Percentiles rank a stretch among this genome's conserved stretches.
phyloP scores from a whole-genome alignment of 2,113 vertebrate genomes.

The Myotis brandtii region DNA sequence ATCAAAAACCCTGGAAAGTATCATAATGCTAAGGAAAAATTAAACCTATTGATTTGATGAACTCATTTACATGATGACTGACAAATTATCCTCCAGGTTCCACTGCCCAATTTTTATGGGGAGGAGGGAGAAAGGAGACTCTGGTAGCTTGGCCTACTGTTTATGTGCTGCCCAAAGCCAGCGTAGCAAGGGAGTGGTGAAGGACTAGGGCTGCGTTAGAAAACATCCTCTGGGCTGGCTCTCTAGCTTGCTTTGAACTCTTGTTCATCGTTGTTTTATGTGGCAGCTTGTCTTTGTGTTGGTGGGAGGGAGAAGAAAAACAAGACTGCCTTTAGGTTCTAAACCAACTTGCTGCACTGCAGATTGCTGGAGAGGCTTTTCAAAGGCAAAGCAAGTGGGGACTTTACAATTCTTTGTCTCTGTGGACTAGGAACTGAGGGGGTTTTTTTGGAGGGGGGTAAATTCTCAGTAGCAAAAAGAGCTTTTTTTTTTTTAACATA shows the following conservation, averaged over 20 bases:
- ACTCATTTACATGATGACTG: conserved; percentile 50
- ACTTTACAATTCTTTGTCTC: conserved; percentile 72
- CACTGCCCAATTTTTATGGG: conserved; percentile 32
- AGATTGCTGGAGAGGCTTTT: conserved; percentile 73
- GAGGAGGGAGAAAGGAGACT: background rate
- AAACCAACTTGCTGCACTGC: conserved; percentile 72
- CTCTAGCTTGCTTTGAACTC: conserved; percentile 53
- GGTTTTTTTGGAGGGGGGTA: background rate
- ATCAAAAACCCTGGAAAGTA: background rate
- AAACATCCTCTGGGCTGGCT: conserved; percentile 53
- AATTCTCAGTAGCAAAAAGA: conserved; percentile 45
- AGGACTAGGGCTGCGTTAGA: conserved; percentile 20
- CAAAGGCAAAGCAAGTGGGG: conserved; percentile 59
- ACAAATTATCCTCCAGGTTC: conserved; percentile 58
- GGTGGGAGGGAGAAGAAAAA: conserved; percentile 62
- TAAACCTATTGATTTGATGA: conserved; percentile 62
- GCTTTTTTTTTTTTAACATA: background rate
- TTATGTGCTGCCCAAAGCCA: background rate
- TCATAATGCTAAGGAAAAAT: conserved; percentile 23
- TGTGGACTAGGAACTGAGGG: background rate
- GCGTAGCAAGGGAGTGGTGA: background rate
- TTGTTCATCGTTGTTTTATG: conserved; percentile 80
- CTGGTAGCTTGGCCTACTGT: background rate
- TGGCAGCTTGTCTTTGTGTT: conserved; percentile 69
- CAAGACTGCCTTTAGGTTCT: conserved; percentile 66